A percentile compares a stretch with the other conserved stretches of the same genome.
These are phyloP conservation scores for Dasyornis broadbenti DNA, from an alignment of 2,113 vertebrate genomes.

Conservation along the genomic window DNA sequence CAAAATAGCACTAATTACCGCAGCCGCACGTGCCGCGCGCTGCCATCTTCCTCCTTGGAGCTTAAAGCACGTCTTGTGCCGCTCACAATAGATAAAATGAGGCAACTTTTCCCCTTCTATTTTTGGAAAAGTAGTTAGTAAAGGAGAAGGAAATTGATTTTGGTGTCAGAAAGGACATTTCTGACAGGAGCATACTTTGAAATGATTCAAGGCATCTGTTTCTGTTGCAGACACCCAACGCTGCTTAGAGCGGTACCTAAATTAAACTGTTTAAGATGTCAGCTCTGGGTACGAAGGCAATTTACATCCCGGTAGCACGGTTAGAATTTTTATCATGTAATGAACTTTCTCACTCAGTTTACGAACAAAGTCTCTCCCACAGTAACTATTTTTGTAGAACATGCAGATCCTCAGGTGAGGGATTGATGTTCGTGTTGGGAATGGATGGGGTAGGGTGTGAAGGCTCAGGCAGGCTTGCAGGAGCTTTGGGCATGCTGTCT, in stretches of 20 bases:
- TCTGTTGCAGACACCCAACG: slow-evolving; percentile 58
- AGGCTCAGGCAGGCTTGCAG: accelerated
- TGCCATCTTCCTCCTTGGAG: slow-evolving; percentile 34
- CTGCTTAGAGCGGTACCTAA: slow-evolving; percentile 67
- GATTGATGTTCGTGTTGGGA: not conserved
- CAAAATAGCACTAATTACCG: slow-evolving; percentile 80
- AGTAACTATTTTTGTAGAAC: not conserved
- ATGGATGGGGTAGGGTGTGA: not conserved
- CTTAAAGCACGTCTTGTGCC: slow-evolving; percentile 42
- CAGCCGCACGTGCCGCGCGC: not conserved
- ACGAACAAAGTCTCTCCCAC: slow-evolving; percentile 1
- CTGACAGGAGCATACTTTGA: slow-evolving; percentile 72
- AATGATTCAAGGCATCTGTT: slow-evolving; percentile 76
- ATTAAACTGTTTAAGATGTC: slow-evolving; percentile 77
- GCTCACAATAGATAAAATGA: slow-evolving; percentile 17
- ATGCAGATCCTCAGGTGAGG: not conserved
- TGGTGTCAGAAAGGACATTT: slow-evolving; percentile 67
- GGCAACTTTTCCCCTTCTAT: slow-evolving; percentile 38
- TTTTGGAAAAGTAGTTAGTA: slow-evolving; percentile 58
- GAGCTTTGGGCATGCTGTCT: not conserved
- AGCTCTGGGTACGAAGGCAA: slow-evolving; percentile 58
- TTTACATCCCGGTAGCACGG: slow-evolving; percentile 57
- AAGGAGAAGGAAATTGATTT: slow-evolving; percentile 72
- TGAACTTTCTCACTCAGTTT: slow-evolving; percentile 57
- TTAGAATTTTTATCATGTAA: slow-evolving; percentile 60